These are phyloP conservation scores for Eulemur albifrons DNA, from an alignment of 2,797 vertebrate species.

Conservation along the genomic window DNA sequence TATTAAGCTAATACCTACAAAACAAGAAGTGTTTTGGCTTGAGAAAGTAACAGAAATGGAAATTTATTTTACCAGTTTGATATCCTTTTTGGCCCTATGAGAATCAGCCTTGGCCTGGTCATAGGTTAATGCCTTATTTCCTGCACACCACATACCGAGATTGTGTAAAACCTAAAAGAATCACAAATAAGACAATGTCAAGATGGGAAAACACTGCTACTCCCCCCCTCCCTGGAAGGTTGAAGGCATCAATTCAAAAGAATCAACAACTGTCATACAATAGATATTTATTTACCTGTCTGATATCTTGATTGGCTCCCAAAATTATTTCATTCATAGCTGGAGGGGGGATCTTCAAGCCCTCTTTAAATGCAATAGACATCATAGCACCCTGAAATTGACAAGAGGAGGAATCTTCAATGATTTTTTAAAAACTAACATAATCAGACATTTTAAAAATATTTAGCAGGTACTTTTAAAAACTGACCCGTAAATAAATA, in stretches of 20 bases:
- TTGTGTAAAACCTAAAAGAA: constrained; percentile 94
- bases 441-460: neutral
- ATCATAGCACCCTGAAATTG: constrained; percentile 95
- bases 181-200: constrained; percentile 26
- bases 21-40: neutral
- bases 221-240: neutral
- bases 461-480: constrained; percentile 25
- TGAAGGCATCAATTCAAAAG: neutral
- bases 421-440: neutral
- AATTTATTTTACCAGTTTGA: constrained; percentile 88
- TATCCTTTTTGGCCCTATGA: constrained; percentile 93
- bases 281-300: constrained; percentile 88
- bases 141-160: constrained; percentile 97
- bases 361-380: constrained; percentile 97
- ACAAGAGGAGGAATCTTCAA: neutral
- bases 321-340: constrained; percentile 98
- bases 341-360: constrained; percentile 94
- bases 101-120: constrained; percentile 94
- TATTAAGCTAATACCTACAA: neutral
- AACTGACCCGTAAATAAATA: neutral
- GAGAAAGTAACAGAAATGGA: constrained; percentile 3
- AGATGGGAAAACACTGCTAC: neutral
- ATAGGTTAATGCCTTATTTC: constrained; percentile 93
- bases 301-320: constrained; percentile 97
- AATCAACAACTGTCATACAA: neutral